Evolutionary conservation across 2,888 invertebrate species (phyloP), one percentile per base, ranked within the genome.

Genomic region (Exocentrus adspersus): DNA sequence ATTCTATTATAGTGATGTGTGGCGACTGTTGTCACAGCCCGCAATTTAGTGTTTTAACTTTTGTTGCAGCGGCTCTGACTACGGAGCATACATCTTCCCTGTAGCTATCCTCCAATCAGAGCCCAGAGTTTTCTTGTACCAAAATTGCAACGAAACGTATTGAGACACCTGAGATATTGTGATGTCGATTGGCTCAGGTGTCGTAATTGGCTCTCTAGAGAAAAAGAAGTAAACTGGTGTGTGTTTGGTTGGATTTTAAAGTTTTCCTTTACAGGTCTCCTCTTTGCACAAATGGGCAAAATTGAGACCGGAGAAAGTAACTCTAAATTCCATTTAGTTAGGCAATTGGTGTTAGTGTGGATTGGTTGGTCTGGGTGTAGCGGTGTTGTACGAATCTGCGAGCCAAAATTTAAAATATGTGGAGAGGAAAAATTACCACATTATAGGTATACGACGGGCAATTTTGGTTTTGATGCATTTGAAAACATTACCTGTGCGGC

Each of bases 221-320:
- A 52, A 43, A 59, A 43, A 50, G 61, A 61, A 41, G 50, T 62
- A 63, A 50, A 64, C 65, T 70, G 63, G 67, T 67, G 73, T 78
- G 75, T 76, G 72, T 76, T 78, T 76, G 77, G 74, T 71, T 74
- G 75, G 68, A 67, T 67, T 75, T 73, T 72, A 67, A 64, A 81
- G 75, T 82, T 83, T 82, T 83, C 87, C 87, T 86, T 90, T 88
- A 89, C 91, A 91, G 92, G 90, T 92, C 92, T 92, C 92, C 92
- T 92, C 92, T 92, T 92, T 92, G 92, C 88, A 87, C 75, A 66
- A 58, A 62, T 70, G 88, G 88, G 89, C 89, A 89, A 90, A 90
- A 88, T 89, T 88, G 90, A 86, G 86, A 86, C 81, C 79, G 75
- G 72, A 60, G 61, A 70, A 68, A 69, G 69, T 67, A 62, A 67